Percentiles rank a stretch among this genome's conserved stretches.
phyloP scores from a whole-genome alignment of 2,113 vertebrate genomes.

The Ivindomyrus marchei region DNA sequence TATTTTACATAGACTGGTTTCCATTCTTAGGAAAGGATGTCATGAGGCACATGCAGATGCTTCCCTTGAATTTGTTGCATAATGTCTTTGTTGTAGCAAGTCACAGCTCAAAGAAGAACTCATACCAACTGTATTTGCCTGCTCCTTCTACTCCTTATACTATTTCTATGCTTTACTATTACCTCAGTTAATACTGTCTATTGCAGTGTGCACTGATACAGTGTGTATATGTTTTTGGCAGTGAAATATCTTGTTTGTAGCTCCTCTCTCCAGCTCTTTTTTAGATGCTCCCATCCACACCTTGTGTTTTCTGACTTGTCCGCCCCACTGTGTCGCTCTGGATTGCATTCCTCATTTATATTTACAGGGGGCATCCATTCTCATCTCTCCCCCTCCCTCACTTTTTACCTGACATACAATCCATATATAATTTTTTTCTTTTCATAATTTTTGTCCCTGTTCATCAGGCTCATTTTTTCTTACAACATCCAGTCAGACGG shows the following conservation, averaged over 20 bases:
- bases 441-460: neutral
- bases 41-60: neutral
- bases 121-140: neutral
- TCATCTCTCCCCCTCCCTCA: neutral
- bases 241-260: neutral
- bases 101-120: neutral
- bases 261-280: neutral
- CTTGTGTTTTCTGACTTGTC: neutral
- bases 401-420: neutral
- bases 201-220: neutral
- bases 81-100: neutral
- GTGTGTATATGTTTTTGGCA: neutral
- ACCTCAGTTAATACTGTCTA: neutral
- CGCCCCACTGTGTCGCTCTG: neutral
- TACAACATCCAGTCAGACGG: neutral
- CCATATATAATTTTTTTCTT: neutral
- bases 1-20: neutral
- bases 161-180: neutral
- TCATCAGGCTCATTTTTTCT: too few species aligned
- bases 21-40: neutral
- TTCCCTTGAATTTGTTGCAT: neutral
- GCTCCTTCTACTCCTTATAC: neutral
- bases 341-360: neutral
- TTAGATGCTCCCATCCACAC: neutral
- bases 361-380: neutral